Conservation (phyloP, 1,140 invertebrate species). For the Drosophila gunungcola region DNA sequence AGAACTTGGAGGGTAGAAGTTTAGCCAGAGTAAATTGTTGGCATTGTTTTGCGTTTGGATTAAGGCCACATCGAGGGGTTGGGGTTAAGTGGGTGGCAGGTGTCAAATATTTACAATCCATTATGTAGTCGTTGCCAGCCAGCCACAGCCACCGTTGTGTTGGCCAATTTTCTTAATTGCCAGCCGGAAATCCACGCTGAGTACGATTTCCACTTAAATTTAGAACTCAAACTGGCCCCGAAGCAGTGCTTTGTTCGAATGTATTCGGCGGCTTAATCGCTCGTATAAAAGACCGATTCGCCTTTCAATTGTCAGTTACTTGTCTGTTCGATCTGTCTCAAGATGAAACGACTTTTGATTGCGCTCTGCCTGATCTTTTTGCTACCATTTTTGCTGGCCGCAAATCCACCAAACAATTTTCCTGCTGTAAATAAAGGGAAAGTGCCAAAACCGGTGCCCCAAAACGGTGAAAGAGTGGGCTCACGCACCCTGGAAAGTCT, state of each 20-base stretch:
- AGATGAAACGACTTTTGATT: slow-evolving; percentile 35
- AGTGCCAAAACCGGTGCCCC: not conserved
- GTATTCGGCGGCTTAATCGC: slow-evolving; percentile 1
- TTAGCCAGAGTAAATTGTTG: slow-evolving; percentile 66
- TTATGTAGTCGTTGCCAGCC: slow-evolving; percentile 53
- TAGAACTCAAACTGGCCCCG: slow-evolving; percentile 12
- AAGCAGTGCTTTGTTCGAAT: slow-evolving; percentile 28
- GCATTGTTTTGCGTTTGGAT: slow-evolving; percentile 64
- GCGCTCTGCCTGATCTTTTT: slow-evolving; percentile 29
- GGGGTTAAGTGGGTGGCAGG: slow-evolving; percentile 40
- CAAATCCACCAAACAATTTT: not conserved
- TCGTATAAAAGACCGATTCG: slow-evolving; percentile 34
- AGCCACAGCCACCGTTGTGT: slow-evolving; percentile 23
- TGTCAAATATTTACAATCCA: slow-evolving; percentile 80
- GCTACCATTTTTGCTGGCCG: slow-evolving; percentile 21
- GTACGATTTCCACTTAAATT: slow-evolving; percentile 28
- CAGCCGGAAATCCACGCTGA: slow-evolving; percentile 32
- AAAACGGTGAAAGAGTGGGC: not conserved
- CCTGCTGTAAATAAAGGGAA: not conserved
- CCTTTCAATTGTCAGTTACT: slow-evolving; percentile 34
- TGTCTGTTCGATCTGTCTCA: not conserved
- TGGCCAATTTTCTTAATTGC: slow-evolving; percentile 76
- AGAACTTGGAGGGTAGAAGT: slow-evolving; percentile 46
- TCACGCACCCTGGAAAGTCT: slow-evolving; percentile 41
- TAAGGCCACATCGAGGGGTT: slow-evolving; percentile 66